Percentiles rank a stretch among this genome's conserved stretches.
Conservation (phyloP, 2,888 invertebrate genomes). For the Abrostola triplasia region DNA sequence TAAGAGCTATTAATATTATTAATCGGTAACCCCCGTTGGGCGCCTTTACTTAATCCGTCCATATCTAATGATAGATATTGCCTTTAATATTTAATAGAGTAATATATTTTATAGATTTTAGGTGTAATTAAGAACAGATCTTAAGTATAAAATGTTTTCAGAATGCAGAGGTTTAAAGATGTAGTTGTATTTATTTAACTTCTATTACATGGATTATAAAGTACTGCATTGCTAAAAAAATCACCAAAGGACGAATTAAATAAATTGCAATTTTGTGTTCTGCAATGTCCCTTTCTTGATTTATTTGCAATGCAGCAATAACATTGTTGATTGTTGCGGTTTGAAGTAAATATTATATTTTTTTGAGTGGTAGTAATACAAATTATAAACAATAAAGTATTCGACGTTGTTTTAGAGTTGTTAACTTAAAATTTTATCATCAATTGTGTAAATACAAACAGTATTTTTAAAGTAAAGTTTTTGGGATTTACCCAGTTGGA, state of each 20-base stretch:
- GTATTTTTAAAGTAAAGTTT: constrained; percentile 59
- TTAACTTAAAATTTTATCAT: constrained; percentile 62
- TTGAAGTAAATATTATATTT: constrained; percentile 72
- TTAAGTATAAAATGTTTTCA: constrained; percentile 81
- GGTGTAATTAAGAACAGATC: constrained; percentile 80
- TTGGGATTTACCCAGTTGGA: constrained; percentile 43
- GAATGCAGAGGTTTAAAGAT: constrained; percentile 80
- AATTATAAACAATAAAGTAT: constrained; percentile 65
- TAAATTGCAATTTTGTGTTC: constrained; percentile 18
- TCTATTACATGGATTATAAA: constrained; percentile 57
- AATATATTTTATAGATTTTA: constrained; percentile 88
- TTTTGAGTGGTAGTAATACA: constrained; percentile 70
- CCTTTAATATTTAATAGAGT: constrained; percentile 89
- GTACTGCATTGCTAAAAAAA: constrained; percentile 57
- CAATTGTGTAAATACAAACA: constrained; percentile 51
- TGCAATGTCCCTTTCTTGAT: constrained; percentile 48
- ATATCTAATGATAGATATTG: constrained; percentile 87
- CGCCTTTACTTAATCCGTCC: constrained; percentile 88
- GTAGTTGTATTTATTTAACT: constrained; percentile 75
- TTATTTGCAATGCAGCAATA: constrained; percentile 59
- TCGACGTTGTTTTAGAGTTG: constrained; percentile 67
- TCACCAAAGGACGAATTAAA: constrained; percentile 45
- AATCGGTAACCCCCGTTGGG: constrained; percentile 86
- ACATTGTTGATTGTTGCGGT: constrained; percentile 76
- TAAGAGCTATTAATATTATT: constrained; percentile 85